Conservation (phyloP, 1,140 invertebrate species). For the Diabrotica undecimpunctata region DNA sequence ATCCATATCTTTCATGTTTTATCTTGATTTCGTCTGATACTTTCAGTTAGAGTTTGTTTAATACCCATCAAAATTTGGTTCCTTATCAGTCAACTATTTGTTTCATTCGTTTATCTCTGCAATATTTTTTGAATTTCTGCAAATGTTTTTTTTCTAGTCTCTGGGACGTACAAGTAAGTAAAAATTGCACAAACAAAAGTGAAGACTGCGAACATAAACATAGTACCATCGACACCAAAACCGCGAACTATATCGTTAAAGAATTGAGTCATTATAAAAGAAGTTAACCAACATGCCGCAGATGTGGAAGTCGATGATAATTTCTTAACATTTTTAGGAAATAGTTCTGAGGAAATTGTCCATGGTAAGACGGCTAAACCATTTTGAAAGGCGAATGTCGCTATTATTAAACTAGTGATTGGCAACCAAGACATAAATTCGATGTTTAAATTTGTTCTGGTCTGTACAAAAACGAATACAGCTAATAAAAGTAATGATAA, state of each 20-base stretch:
- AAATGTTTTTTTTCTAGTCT: slow-evolving; percentile 32
- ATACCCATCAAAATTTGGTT: too few relatives aligned
- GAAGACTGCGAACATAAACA: slow-evolving; percentile 69
- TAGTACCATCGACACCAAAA: slow-evolving; percentile 66
- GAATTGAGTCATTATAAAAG: slow-evolving; percentile 73
- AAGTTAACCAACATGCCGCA: slow-evolving; percentile 69
- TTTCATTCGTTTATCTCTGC: neutral
- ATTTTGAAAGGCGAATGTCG: slow-evolving; percentile 27
- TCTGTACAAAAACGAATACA: too few relatives aligned
- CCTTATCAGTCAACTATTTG: too few relatives aligned
- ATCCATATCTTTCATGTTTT: too few relatives aligned
- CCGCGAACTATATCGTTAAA: slow-evolving; percentile 58
- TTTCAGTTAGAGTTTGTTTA: too few relatives aligned
- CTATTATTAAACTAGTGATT: slow-evolving; percentile 23
- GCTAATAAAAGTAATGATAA: too few relatives aligned
- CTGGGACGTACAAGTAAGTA: slow-evolving; percentile 18
- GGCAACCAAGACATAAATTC: slow-evolving; percentile 32
- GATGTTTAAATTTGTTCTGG: slow-evolving; percentile 15
- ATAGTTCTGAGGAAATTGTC: slow-evolving; percentile 78
- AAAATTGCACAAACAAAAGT: slow-evolving; percentile 21
- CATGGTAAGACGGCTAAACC: slow-evolving; percentile 79
- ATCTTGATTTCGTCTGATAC: too few relatives aligned
- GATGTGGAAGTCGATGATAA: slow-evolving; percentile 69
- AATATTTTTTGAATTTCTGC: slow-evolving; percentile 27
- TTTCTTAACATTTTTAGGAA: slow-evolving; percentile 69